Percentiles rank a stretch among this genome's conserved stretches.
Conservation (phyloP, 2,113 vertebrate genomes). For the Plestiodon gilberti region DNA sequence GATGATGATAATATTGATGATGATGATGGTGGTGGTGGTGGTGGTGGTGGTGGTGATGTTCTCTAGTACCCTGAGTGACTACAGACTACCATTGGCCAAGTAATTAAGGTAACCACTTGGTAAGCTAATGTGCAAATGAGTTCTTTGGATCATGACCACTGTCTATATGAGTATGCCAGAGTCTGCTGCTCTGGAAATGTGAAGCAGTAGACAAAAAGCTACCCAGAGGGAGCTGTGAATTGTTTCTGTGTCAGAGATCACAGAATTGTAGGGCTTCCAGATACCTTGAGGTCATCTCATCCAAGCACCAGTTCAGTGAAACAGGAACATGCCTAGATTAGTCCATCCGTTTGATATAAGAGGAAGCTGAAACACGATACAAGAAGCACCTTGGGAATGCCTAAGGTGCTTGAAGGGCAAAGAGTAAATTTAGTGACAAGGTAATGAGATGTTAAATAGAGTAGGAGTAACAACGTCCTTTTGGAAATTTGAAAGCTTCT, state of each 20-base stretch:
- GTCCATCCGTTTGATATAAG: too few relatives aligned
- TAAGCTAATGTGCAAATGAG: background rate
- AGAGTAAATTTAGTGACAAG: background rate
- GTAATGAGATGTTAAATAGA: constrained; percentile 7
- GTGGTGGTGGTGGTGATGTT: too few relatives aligned
- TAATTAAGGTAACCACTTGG: background rate
- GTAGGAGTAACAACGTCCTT: background rate
- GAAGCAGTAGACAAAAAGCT: background rate
- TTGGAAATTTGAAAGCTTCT: background rate
- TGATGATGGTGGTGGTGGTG: too few relatives aligned
- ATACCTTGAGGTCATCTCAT: background rate
- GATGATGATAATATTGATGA: too few relatives aligned
- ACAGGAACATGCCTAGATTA: background rate
- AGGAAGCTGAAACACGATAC: background rate
- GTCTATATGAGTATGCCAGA: background rate
- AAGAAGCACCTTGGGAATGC: background rate
- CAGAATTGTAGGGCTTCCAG: background rate
- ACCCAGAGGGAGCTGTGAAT: background rate
- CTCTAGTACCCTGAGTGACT: background rate
- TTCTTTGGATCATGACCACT: background rate
- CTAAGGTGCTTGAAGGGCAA: background rate
- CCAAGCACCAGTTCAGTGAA: background rate
- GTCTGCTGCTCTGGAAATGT: background rate
- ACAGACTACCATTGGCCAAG: background rate
- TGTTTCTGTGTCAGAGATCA: background rate